Evolutionary conservation across 2,888 invertebrate species (phyloP), one percentile per base, ranked within the genome.

Genomic region (Leucoma salicis): DNA sequence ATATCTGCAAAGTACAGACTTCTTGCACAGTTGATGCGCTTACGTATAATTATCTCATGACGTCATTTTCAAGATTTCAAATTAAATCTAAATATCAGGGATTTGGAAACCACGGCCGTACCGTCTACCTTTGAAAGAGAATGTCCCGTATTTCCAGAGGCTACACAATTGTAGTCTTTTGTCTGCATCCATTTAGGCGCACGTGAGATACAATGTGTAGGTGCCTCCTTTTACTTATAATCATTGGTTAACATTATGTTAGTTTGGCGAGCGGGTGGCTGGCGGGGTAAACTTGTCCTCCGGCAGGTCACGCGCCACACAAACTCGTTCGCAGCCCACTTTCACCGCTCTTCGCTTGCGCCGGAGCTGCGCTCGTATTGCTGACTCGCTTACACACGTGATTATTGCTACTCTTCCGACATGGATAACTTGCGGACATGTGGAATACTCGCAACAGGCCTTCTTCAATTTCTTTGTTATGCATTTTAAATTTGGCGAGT

Each of bases 301-400:
- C 79, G 76, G 77, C 84, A 69, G 86, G 87, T 87, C 87, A 87
- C 87, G 86, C 82, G 79, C 74, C 71, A 74, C 73, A 70, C 79
- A 84, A 87, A 88, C 87, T 72, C 69, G 87, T 87, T 87, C 70
- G 69, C 74, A 59, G 76, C 80, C 79, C 78, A 87, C 87, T 88
- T 88, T 86, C 87, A 85, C 86, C 83, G 77, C 71, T 75, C 72
- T 70, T 72, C 70, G 80, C 60, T 66, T 79, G 82, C 78, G 79
- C 78, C 10, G 31, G 34, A 40, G 32, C 31, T 21, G 14, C 43
- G 35, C 16, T 39, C 55, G 54, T 74, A 61, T 74, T 69, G 65
- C 78, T 70, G 56, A 51, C 82, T 77, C 78, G 70, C 82, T 82
- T 72, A 61, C 77, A 72, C 78, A 58, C 55, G 61, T 47, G 4